Conservation (phyloP, 2,888 invertebrate genomes). For the Sericinus montela region DNA sequence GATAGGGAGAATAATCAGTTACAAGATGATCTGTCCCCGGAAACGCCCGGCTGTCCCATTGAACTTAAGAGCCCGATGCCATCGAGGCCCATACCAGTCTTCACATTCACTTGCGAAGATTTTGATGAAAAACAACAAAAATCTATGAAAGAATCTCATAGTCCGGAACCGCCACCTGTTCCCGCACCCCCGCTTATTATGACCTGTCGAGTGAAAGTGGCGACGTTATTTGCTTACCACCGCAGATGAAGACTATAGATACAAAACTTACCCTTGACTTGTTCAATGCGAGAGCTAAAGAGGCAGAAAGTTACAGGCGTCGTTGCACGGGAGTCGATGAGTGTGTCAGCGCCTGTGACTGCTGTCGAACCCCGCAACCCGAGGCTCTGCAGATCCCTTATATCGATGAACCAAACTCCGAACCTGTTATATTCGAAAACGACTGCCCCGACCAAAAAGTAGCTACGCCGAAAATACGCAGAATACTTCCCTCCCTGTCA, state of each 20-base stretch:
- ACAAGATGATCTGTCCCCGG: slow-evolving; percentile 59
- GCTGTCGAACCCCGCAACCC: slow-evolving; percentile 68
- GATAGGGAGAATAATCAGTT: slow-evolving; percentile 63
- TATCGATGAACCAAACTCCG: slow-evolving; percentile 68
- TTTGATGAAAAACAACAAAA: slow-evolving; percentile 49
- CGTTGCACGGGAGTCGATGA: slow-evolving; percentile 61
- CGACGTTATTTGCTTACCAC: slow-evolving; percentile 52
- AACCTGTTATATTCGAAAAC: slow-evolving; percentile 68
- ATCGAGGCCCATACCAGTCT: slow-evolving; percentile 56
- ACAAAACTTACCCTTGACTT: slow-evolving; percentile 60
- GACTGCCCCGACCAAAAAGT: slow-evolving; percentile 47
- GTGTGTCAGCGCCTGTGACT: slow-evolving; percentile 68
- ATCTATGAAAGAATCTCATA: slow-evolving; percentile 32
- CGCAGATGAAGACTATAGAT: slow-evolving; percentile 64
- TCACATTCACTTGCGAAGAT: slow-evolving; percentile 70
- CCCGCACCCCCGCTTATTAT: slow-evolving; percentile 47
- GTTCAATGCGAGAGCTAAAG: slow-evolving; percentile 43
- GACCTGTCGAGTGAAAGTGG: slow-evolving; percentile 56
- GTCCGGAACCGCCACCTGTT: slow-evolving; percentile 43
- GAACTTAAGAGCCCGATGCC: slow-evolving; percentile 40
- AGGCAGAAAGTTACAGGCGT: slow-evolving; percentile 41
- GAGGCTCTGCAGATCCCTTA: slow-evolving; percentile 63
- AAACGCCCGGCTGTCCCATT: slow-evolving; percentile 59
- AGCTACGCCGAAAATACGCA: slow-evolving; percentile 60
- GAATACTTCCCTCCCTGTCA: slow-evolving; percentile 66